phyloP scores from a whole-genome alignment of 1,140 invertebrate species.

The Dryas iulia region DNA sequence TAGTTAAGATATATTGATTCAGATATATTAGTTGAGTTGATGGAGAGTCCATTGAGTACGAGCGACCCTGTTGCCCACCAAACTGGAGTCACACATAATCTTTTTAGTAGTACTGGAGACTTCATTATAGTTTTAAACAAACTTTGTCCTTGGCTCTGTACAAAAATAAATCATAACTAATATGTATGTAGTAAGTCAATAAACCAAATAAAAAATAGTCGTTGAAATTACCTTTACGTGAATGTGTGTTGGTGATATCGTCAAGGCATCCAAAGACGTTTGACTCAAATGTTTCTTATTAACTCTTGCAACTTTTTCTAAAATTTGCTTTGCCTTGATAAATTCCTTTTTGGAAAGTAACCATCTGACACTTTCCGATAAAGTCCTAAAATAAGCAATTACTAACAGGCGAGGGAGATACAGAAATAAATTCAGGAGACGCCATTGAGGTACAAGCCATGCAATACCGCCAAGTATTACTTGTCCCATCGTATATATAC shows the following conservation, averaged over 20 bases:
- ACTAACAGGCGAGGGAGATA: slow-evolving; percentile 82
- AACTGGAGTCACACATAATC: slow-evolving; percentile 84
- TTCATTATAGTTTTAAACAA: slow-evolving; percentile 61
- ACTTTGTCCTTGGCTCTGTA: background rate
- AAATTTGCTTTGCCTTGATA: slow-evolving; percentile 81
- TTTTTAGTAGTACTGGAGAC: slow-evolving; percentile 81
- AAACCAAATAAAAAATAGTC: background rate
- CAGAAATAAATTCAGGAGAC: slow-evolving; percentile 81
- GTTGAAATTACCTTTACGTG: slow-evolving; percentile 44
- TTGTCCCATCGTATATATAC: slow-evolving; percentile 87
- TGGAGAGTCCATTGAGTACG: slow-evolving; percentile 90
- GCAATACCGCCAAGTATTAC: slow-evolving; percentile 85
- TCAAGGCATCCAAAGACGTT: slow-evolving; percentile 76
- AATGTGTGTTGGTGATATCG: slow-evolving; percentile 58
- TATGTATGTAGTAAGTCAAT: background rate
- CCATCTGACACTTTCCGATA: slow-evolving; percentile 87
- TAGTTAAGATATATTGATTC: slow-evolving; percentile 87
- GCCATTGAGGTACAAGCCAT: slow-evolving; percentile 86
- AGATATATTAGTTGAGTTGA: slow-evolving; percentile 88
- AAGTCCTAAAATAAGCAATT: slow-evolving; percentile 82
- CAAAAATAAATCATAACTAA: background rate
- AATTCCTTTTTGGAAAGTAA: slow-evolving; percentile 85
- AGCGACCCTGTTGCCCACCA: slow-evolving; percentile 88
- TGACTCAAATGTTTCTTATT: slow-evolving; percentile 83
- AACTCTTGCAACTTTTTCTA: slow-evolving; percentile 82